phyloP scores from a whole-genome alignment of 2,113 vertebrate species.

The Entomyzon cyanotis region DNA sequence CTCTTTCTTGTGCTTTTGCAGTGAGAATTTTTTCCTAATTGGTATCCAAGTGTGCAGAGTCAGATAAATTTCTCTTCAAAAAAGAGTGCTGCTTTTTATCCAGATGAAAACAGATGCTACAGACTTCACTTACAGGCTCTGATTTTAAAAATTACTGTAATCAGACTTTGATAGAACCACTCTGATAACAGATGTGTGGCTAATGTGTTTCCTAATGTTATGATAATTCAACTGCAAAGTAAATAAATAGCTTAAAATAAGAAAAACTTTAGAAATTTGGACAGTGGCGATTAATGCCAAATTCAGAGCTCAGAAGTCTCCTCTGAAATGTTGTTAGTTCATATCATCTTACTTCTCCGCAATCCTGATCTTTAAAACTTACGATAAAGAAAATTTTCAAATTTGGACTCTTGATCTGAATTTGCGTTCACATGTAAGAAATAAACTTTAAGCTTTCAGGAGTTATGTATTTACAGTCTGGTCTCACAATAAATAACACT shows the following conservation, averaged over 20 bases:
- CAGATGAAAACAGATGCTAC: neutral
- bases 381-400: neutral
- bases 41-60: slow-evolving; percentile 25
- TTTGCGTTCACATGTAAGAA: neutral
- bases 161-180: neutral
- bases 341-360: neutral
- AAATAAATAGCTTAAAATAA: neutral
- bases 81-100: neutral
- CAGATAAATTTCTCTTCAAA: slow-evolving; percentile 25
- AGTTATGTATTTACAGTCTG: neutral
- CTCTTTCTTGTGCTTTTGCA: slow-evolving; percentile 6
- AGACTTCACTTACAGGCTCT: neutral
- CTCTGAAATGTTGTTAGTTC: neutral
- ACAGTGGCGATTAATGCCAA: neutral
- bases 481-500: neutral
- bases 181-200: neutral
- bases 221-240: neutral
- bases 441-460: neutral
- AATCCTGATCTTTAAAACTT: neutral
- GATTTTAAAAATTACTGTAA: slow-evolving; percentile 21
- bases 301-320: neutral
- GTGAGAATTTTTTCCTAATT: slow-evolving; percentile 10
- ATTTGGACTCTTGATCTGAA: neutral
- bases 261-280: neutral
- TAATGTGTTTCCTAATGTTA: neutral